Evolutionary conservation across 2,797 vertebrate species (phyloP), one percentile per base, ranked within the genome.

Genomic region (Neostethus bicornis): DNA sequence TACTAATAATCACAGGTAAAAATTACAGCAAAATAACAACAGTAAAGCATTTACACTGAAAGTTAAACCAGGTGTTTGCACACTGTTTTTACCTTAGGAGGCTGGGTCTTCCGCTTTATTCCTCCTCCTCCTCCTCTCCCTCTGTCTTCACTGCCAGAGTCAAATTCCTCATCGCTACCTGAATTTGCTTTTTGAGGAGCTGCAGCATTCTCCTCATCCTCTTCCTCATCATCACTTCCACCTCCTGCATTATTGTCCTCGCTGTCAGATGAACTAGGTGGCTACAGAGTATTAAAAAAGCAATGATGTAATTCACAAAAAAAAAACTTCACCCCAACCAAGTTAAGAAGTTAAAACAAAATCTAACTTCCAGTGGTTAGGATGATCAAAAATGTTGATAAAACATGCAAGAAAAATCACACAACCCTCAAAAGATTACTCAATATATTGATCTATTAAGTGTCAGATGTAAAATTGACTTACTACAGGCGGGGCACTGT

Each of bases 211-310:
- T 90, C 87, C 0, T 90, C 90, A 0, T 91, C 89, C 0, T 94
- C 4, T 0, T 95, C 93, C 0, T 53, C 93, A 0, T 93, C 92
- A 0, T 94, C 92, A 0, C 80, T 83, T 24, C 91, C 93, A 0
- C 88, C 92, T 12, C 84, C 89, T 0, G 85, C 90, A 41, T 96
- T 93, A 0, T 93, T 92, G 29, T 92, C 93, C 9, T 99, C 96
- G 0, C 96, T 98, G 80, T 98, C 96, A 0, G 97, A 99, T 21
- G 96, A 98, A 77, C 95, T 98, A 0, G 90, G 91, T 0, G 95
- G 93, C 97, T 99, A 64, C 49, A 61, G 11, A n/a, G 59, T 0
- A 4, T 54, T 32, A 26, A 51, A 16, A 50, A 24, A 2, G 51
- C 14, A n/a, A 29, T 59, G 3, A 17, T 4, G 13, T 11, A 49